Evolutionary conservation across 2,113 vertebrate genomes (phyloP).

Genomic region (Mesembrinibis cayennensis): DNA sequence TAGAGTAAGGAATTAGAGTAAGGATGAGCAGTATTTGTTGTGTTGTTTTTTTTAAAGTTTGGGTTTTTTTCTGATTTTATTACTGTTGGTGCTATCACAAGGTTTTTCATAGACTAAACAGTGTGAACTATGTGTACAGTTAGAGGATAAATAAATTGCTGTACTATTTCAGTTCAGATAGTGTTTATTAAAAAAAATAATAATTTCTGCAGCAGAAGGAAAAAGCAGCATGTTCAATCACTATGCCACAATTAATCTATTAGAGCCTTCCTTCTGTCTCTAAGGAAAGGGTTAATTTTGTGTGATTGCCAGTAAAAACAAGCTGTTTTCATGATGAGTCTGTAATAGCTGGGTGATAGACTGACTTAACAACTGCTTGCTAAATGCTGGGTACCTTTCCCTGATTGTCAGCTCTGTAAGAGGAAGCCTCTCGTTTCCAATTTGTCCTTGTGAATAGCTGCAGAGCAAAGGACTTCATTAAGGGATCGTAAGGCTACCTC

Average conservation of each 20-base stretch:
- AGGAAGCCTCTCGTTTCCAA: conserved; percentile 40
- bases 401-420: neutral
- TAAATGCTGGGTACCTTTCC: neutral
- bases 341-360: neutral
- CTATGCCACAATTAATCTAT: neutral
- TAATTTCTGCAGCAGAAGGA: neutral
- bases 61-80: neutral
- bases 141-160: neutral
- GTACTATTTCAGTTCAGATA: neutral
- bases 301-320: neutral
- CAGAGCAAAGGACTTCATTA: conserved; percentile 60
- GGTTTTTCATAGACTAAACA: neutral
- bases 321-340: conserved; percentile 19
- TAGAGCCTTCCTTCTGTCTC: neutral
- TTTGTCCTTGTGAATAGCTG: conserved; percentile 30
- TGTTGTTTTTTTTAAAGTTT: fast-evolving
- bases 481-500: neutral
- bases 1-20: neutral
- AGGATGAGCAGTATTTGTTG: neutral
- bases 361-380: conserved; percentile 9
- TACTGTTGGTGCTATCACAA: neutral
- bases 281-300: conserved; percentile 36
- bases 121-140: neutral
- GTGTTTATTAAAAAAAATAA: neutral
- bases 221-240: neutral